phyloP scores from a whole-genome alignment of 2,797 vertebrate genomes.

The Dendrocincla fuliginosa region DNA sequence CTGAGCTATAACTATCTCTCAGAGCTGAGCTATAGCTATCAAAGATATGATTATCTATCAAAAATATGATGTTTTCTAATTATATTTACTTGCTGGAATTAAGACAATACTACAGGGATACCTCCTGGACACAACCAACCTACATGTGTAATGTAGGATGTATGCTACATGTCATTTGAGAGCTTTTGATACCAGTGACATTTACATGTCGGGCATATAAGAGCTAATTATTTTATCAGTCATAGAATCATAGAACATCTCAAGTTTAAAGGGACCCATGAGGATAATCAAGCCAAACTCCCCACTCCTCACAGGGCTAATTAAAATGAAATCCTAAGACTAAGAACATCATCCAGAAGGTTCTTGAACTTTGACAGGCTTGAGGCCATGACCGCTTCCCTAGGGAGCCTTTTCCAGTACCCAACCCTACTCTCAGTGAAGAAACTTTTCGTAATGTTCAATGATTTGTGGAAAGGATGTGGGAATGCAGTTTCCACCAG shows the following conservation, averaged over 20 bases:
- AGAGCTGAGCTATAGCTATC: background rate
- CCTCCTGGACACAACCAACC: background rate
- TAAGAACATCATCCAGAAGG: background rate
- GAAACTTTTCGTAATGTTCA: background rate
- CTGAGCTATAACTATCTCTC: background rate
- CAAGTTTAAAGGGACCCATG: accelerated
- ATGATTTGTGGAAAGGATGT: background rate
- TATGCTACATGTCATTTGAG: background rate
- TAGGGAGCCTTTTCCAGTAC: background rate
- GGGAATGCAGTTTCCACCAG: background rate
- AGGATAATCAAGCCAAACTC: accelerated
- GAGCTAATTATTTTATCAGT: background rate
- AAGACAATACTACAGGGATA: background rate
- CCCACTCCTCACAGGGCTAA: background rate
- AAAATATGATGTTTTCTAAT: background rate
- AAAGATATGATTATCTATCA: too few species aligned
- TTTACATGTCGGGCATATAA: background rate
- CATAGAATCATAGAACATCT: background rate
- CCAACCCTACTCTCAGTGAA: background rate
- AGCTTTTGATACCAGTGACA: background rate
- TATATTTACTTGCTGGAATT: background rate
- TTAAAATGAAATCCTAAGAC: background rate
- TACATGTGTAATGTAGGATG: background rate
- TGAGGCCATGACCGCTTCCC: background rate
- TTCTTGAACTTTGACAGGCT: background rate